Evolutionary conservation across 2,797 vertebrate species (phyloP).

Genomic region (Choloepus didactylus): DNA sequence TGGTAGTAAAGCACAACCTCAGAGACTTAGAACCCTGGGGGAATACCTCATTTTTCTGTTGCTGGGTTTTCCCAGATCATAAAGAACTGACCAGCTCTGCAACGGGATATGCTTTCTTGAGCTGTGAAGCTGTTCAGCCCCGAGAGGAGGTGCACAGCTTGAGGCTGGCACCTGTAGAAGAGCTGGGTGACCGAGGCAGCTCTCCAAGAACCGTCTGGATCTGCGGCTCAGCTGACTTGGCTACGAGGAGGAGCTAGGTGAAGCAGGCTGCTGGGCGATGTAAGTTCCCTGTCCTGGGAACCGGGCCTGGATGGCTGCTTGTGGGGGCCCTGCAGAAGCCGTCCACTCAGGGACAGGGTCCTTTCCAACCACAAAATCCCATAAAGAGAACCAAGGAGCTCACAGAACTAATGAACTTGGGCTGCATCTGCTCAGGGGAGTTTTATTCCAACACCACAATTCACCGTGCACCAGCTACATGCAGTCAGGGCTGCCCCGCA

Average conservation of each 20-base stretch:
- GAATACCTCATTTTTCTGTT: background rate
- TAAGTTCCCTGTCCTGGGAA: background rate
- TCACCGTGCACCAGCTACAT: background rate
- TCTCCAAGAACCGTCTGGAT: background rate
- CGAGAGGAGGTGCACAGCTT: background rate
- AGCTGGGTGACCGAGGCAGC: background rate
- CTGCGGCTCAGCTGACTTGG: background rate
- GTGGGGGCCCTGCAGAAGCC: too few species aligned
- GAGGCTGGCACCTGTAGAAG: background rate
- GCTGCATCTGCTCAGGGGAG: background rate
- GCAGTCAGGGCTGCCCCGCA: background rate
- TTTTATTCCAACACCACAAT: background rate
- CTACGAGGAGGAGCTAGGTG: background rate
- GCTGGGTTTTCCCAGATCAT: background rate
- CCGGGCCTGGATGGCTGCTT: background rate
- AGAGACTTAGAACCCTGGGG: background rate
- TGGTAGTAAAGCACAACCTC: too few species aligned
- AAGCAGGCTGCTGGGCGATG: background rate
- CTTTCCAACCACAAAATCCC: background rate
- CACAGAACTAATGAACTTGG: too few species aligned
- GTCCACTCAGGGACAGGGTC: background rate
- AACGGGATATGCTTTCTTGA: background rate
- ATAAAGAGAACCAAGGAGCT: background rate
- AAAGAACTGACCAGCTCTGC: background rate
- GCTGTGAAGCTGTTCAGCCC: background rate